These are phyloP conservation scores for Mohoua ochrocephala DNA, from an alignment of 2,113 vertebrate species.

Conservation along the genomic window DNA sequence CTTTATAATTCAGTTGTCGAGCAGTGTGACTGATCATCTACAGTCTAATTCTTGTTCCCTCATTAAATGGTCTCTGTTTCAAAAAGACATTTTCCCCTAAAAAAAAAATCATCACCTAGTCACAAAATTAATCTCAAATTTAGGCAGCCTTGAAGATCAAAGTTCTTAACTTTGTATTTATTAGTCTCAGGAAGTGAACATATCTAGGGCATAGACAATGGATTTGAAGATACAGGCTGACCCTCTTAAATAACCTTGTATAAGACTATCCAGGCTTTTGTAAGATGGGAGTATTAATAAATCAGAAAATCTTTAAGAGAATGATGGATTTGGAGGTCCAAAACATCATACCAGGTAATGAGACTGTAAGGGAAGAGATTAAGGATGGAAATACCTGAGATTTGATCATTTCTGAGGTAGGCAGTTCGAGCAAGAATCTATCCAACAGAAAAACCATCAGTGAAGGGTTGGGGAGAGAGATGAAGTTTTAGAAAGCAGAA, in stretches of 20 bases:
- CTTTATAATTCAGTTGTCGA: slow-evolving; percentile 29
- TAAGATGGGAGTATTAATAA: slow-evolving; percentile 10
- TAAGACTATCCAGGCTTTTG: not conserved
- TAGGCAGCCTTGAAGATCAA: not conserved
- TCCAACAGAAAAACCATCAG: not conserved
- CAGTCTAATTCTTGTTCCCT: not conserved
- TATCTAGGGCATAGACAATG: not conserved
- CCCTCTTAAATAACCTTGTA: not conserved
- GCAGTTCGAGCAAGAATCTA: not conserved
- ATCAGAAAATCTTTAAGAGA: not conserved
- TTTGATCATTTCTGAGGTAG: not conserved
- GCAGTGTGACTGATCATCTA: slow-evolving; percentile 15
- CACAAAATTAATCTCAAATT: slow-evolving; percentile 11
- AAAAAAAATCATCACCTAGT: not conserved
- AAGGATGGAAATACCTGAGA: not conserved
- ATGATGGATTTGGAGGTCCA: not conserved
- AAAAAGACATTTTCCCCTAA: not conserved
- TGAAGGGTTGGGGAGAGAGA: not conserved
- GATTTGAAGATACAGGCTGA: not conserved
- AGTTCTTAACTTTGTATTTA: not conserved
- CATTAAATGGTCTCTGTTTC: not conserved
- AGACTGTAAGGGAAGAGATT: not conserved
- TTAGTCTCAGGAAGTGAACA: not conserved
- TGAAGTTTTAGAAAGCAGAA: not conserved
- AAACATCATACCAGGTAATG: not conserved